These are phyloP conservation scores for Callosobruchus maculatus DNA, from an alignment of 2,888 invertebrate genomes.

Conservation along the genomic window DNA sequence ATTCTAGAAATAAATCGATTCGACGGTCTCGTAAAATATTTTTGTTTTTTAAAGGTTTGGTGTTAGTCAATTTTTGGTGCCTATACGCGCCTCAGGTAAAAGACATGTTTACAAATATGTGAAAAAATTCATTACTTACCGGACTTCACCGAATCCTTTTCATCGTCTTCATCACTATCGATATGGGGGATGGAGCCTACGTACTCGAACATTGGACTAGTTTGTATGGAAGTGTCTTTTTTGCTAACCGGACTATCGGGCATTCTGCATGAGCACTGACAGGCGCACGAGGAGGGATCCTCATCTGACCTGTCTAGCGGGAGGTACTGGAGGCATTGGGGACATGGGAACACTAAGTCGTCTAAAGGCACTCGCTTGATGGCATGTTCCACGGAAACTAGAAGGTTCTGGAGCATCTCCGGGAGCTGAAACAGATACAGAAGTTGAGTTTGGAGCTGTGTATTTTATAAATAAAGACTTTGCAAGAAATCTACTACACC, in stretches of 20 bases:
- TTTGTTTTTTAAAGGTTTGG: no score
- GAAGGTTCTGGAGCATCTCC: constrained; percentile 61
- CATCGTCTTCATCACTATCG: constrained; percentile 67
- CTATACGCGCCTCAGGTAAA: no score
- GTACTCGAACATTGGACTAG: constrained; percentile 61
- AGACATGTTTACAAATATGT: no score
- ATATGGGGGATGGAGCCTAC: constrained; percentile 68
- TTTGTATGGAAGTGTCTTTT: constrained; percentile 50
- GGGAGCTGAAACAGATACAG: constrained; percentile 50
- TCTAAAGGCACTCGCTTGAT: constrained; percentile 63
- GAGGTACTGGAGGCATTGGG: constrained; percentile 49
- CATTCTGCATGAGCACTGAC: constrained; percentile 42
- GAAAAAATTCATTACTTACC: constrained; percentile 32
- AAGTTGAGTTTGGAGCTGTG: no score
- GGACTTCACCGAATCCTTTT: constrained; percentile 41
- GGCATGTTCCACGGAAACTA: constrained; percentile 66
- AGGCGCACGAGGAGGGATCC: constrained; percentile 39
- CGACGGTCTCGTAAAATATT: no score
- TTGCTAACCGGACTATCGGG: constrained; percentile 40
- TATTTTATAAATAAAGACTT: no score
- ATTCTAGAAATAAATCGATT: no score
- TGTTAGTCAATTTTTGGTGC: no score
- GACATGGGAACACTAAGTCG: constrained; percentile 61
- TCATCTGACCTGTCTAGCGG: constrained; percentile 42
- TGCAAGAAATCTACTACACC: no score